These are phyloP conservation scores for Cancer borealis DNA, from an alignment of 2,888 invertebrate species.

Conservation along the genomic window DNA sequence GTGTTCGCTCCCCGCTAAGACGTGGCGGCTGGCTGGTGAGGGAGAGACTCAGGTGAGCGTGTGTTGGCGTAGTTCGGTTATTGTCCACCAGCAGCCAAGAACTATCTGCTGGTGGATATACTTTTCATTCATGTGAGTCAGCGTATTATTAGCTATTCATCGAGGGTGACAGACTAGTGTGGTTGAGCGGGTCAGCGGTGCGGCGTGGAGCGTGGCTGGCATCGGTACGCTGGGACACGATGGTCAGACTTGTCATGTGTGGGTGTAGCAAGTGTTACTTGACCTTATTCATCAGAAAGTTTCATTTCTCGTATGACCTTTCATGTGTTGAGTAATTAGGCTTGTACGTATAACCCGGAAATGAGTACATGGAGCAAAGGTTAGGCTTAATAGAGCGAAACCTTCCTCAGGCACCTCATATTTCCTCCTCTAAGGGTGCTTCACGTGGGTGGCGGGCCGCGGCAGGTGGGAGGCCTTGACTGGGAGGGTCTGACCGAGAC, in stretches of 20 bases:
- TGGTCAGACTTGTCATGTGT: neutral
- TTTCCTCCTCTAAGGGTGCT: constrained; percentile 34
- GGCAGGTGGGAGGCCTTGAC: constrained; percentile 29
- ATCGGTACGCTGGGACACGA: neutral
- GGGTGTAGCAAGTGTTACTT: neutral
- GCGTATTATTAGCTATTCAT: neutral
- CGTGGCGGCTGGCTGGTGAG: neutral
- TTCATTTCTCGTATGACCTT: neutral
- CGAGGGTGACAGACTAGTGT: constrained; percentile 29
- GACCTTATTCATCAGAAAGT: neutral
- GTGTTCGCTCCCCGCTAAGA: neutral
- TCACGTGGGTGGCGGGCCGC: constrained; percentile 29
- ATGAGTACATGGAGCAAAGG: neutral
- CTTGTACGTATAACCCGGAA: neutral
- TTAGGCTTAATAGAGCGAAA: constrained; percentile 29
- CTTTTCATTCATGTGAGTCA: neutral
- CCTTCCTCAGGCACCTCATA: constrained; percentile 34
- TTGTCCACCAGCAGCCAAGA: neutral
- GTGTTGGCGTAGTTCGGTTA: neutral
- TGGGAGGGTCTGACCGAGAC: neutral
- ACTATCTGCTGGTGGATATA: neutral
- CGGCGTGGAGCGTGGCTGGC: constrained; percentile 1
- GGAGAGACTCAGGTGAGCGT: neutral
- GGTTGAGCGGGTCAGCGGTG: neutral
- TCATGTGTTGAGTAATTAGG: neutral